These are phyloP conservation scores for Pao palembangensis DNA, from an alignment of 2,113 vertebrate species.

Conservation along the genomic window DNA sequence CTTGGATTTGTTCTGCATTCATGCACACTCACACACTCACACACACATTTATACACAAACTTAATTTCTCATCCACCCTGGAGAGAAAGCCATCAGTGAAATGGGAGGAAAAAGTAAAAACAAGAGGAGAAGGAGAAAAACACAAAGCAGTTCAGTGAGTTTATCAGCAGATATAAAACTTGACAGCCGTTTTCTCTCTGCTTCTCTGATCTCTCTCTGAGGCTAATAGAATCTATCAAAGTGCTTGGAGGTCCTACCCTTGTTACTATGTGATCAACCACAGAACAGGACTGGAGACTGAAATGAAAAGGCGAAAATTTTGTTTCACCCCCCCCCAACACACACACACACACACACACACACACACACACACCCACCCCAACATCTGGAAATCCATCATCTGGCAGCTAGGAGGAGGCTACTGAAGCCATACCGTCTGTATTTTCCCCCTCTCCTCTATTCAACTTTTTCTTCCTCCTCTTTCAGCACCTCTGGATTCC, in stretches of 20 bases:
- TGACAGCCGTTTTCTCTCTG: background rate
- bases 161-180: slow-evolving; percentile 7
- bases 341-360: too few species aligned
- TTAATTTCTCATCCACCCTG: slow-evolving; percentile 28
- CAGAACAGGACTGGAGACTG: slow-evolving; percentile 25
- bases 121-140: slow-evolving; percentile 15
- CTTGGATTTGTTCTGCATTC: slow-evolving; percentile 25
- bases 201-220: slow-evolving; percentile 1
- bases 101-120: slow-evolving; percentile 27
- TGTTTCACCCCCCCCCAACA: too few species aligned
- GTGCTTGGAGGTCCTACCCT: slow-evolving; percentile 18
- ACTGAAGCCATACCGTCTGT: slow-evolving; percentile 29
- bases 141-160: slow-evolving; percentile 37
- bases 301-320: background rate
- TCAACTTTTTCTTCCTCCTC: slow-evolving; percentile 15
- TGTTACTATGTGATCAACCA: slow-evolving; percentile 1
- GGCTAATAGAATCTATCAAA: slow-evolving; percentile 30
- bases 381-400: slow-evolving; percentile 58
- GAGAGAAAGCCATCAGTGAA: slow-evolving; percentile 27
- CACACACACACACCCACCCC: background rate
- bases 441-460: slow-evolving; percentile 13
- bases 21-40: slow-evolving; percentile 5
- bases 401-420: slow-evolving; percentile 45
- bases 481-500: slow-evolving; percentile 45
- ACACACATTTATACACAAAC: slow-evolving; percentile 6